Base-by-base conservation (phyloP, 2,113 vertebrate species). In the Amblyornis subalaris region DNA sequence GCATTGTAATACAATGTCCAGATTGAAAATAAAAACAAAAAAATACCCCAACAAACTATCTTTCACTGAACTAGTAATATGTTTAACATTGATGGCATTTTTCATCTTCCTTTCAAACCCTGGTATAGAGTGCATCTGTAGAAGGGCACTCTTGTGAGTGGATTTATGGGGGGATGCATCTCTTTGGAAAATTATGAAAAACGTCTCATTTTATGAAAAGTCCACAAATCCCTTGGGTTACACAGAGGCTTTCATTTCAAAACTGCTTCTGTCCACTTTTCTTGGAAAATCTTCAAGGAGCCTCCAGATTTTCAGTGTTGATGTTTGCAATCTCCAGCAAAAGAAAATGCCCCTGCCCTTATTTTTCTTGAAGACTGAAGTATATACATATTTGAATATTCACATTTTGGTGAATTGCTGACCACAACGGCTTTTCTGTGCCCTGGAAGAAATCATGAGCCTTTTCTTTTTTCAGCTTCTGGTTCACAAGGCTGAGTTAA, bases 221-320 rank as follows among this genome's bases (percentile, higher is more conserved):
- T 9, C 60, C 83, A 84, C 86, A 95, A 89, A 26, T 65, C 86
- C 69, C 88, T 89, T 40, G 80, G 82, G 89, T 90, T 48, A 35
- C 35, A 66, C 17, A 83, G 64, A 74, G 64, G 35, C 31, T 95
- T 93, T 89, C 7, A 48, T 86, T 91, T 94, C 58, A 93, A 94
- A 92, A 93, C 71, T 80, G 40, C 62, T 88, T 96, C 85, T 96
- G 78, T 94, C 91, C 89, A 92, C 84, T 91, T 69, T 45, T 78
- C 69, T 76, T 92, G 75, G 90, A 94, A 93, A 91, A 89, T 73
- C 72, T 87, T 96, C 70, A 57, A 90, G 84, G n/a, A 70, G 33
- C 18, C 45, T 88, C 44, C 19, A 87, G 70, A 87, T 91, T 88
- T 88, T 90, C 25, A 88, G 23, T 73, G 44, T 64, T 93, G 91